Evolutionary conservation across 2,888 invertebrate genomes (phyloP).

Genomic region (Heterodera filipjevi): DNA sequence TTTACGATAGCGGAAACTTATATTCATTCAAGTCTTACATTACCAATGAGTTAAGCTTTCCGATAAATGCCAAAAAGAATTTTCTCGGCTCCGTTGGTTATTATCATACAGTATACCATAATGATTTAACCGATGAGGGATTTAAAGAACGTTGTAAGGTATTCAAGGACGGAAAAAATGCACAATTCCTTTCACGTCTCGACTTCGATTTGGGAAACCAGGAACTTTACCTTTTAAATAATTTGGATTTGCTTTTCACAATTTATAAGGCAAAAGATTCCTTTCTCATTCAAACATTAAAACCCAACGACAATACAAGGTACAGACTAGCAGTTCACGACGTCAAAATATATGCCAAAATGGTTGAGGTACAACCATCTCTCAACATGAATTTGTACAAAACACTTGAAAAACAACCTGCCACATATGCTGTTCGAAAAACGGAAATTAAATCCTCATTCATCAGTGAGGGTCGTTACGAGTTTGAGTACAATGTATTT

Average conservation of each 20-base stretch:
- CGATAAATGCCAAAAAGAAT: constrained; percentile 22
- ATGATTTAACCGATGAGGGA: constrained; percentile 3
- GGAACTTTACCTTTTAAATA: too few species aligned
- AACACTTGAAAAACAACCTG: constrained; percentile 26
- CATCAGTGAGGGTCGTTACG: constrained; percentile 30
- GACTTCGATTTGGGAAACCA: constrained; percentile 38
- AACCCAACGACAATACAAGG: background rate
- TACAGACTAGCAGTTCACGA: constrained; percentile 25
- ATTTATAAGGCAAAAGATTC: too few species aligned
- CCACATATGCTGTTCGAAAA: constrained; percentile 34
- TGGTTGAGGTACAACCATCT: constrained; percentile 31
- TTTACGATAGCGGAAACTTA: too few species aligned
- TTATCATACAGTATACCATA: constrained; percentile 9
- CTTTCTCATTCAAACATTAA: too few species aligned
- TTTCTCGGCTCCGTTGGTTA: constrained; percentile 28
- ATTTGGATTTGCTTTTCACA: too few species aligned
- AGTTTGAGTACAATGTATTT: constrained; percentile 35
- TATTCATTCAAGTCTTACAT: constrained; percentile 29
- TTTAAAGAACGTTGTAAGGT: constrained; percentile 19
- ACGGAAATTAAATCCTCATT: constrained; percentile 32
- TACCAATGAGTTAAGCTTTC: constrained; percentile 22
- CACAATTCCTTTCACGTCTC: constrained; percentile 27
- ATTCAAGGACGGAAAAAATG: background rate
- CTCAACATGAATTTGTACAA: too few species aligned
- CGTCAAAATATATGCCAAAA: constrained; percentile 30